phyloP scores from a whole-genome alignment of 2,888 invertebrate genomes.

The Mechanitis messenoides region DNA sequence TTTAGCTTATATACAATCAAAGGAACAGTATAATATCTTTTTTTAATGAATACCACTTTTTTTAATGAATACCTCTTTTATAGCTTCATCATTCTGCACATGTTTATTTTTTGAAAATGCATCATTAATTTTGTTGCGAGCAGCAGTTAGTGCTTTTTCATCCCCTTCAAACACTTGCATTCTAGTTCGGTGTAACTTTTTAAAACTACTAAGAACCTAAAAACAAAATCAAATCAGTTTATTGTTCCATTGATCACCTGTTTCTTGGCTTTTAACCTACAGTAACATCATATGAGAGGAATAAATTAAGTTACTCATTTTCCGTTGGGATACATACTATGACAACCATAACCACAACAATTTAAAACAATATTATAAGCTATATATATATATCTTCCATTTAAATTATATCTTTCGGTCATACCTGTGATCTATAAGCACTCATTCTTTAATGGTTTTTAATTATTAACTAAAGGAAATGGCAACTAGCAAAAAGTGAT shows the following conservation, averaged over 20 bases:
- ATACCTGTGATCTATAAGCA: slow-evolving; percentile 2
- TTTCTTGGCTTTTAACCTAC: too few relatives aligned
- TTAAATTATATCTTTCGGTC: not conserved
- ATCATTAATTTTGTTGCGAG: slow-evolving; percentile 84
- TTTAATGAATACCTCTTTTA: slow-evolving; percentile 76
- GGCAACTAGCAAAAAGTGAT: too few relatives aligned
- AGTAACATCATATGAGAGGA: too few relatives aligned
- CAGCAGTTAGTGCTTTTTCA: slow-evolving; percentile 76
- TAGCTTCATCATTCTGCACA: slow-evolving; percentile 75
- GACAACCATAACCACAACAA: too few relatives aligned
- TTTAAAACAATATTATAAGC: too few relatives aligned
- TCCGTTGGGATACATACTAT: too few relatives aligned
- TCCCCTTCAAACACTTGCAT: slow-evolving; percentile 82
- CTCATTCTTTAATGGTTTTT: not conserved
- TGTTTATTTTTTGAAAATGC: slow-evolving; percentile 82
- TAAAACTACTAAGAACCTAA: slow-evolving; percentile 83
- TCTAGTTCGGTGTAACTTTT: slow-evolving; percentile 83
- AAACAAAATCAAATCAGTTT: slow-evolving; percentile 24
- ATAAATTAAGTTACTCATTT: too few relatives aligned
- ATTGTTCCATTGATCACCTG: too few relatives aligned
- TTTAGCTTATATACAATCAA: not conserved
- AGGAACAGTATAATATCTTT: not conserved
- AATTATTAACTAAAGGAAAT: too few relatives aligned
- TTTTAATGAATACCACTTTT: not conserved
- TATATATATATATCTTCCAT: too few relatives aligned